A percentile compares a stretch with the other conserved stretches of the same genome.
These are phyloP conservation scores for Rhinolophus sinicus DNA, from an alignment of 2,113 vertebrate species.

Conservation along the genomic window DNA sequence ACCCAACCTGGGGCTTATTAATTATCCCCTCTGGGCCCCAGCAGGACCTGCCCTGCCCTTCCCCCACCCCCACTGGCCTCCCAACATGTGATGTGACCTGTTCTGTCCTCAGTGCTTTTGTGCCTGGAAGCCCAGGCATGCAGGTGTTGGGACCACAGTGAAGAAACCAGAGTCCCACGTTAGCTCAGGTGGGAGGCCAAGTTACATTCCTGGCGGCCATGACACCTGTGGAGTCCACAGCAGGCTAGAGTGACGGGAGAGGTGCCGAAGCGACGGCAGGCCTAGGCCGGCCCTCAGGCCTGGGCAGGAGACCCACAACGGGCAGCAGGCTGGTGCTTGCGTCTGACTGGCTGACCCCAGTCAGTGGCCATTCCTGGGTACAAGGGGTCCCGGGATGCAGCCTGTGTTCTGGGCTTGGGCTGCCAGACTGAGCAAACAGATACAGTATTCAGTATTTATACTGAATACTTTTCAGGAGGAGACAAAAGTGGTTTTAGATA, in stretches of 20 bases:
- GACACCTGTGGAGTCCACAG: neutral
- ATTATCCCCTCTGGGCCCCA: neutral
- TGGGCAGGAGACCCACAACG: neutral
- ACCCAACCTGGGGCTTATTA: no score
- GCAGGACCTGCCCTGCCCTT: neutral
- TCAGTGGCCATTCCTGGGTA: neutral
- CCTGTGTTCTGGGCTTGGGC: neutral
- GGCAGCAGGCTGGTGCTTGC: accelerated
- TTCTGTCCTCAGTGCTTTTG: neutral
- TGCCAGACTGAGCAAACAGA: neutral
- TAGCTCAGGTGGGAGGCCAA: accelerated
- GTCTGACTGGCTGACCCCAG: neutral
- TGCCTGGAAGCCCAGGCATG: accelerated
- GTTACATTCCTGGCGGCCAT: neutral
- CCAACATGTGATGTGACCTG: accelerated
- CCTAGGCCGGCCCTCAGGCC: neutral
- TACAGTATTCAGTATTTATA: neutral
- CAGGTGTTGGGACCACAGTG: neutral
- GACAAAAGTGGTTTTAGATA: no score
- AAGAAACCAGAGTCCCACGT: neutral
- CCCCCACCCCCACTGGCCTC: neutral
- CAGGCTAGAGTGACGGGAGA: neutral
- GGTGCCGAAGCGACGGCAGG: accelerated
- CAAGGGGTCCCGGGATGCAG: neutral
- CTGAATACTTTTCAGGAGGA: accelerated